These are phyloP conservation scores for Rousettus madagascariensis DNA, from an alignment of 2,797 vertebrate species.

Conservation along the genomic window DNA sequence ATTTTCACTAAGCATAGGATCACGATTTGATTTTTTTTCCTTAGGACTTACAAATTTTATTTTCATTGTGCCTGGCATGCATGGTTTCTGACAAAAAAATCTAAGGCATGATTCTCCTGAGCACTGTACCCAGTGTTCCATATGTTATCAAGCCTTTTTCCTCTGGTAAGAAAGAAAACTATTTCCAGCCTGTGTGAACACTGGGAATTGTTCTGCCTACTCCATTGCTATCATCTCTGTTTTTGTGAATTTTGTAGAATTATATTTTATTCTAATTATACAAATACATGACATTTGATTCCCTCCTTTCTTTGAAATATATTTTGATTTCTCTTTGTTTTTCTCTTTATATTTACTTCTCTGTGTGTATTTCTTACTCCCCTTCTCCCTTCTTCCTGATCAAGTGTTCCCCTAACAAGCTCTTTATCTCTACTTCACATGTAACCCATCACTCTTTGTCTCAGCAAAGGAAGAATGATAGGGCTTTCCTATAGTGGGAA, in stretches of 20 bases:
- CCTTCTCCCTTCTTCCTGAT: not conserved
- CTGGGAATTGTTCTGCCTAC: not conserved
- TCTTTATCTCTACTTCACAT: not conserved
- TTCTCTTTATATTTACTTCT: not conserved
- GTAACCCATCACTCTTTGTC: not conserved
- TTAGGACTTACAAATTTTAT: not conserved
- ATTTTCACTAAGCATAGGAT: not conserved
- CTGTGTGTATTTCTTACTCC: not conserved
- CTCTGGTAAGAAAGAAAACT: not conserved
- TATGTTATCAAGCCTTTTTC: not conserved
- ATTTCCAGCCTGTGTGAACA: not conserved
- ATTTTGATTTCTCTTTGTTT: not conserved
- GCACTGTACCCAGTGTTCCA: not conserved
- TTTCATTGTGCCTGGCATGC: not conserved
- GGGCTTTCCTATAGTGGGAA: not conserved
- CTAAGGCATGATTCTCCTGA: not conserved
- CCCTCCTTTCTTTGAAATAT: not conserved
- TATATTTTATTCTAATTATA: not conserved
- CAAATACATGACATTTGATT: accelerated
- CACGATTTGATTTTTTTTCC: not conserved
- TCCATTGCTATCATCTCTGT: not conserved
- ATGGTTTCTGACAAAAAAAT: not conserved
- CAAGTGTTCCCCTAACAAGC: not conserved
- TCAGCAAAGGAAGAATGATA: not conserved
- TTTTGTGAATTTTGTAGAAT: not conserved